phyloP scores from a whole-genome alignment of 2,888 invertebrate species.

The Vandiemenella viatica region DNA sequence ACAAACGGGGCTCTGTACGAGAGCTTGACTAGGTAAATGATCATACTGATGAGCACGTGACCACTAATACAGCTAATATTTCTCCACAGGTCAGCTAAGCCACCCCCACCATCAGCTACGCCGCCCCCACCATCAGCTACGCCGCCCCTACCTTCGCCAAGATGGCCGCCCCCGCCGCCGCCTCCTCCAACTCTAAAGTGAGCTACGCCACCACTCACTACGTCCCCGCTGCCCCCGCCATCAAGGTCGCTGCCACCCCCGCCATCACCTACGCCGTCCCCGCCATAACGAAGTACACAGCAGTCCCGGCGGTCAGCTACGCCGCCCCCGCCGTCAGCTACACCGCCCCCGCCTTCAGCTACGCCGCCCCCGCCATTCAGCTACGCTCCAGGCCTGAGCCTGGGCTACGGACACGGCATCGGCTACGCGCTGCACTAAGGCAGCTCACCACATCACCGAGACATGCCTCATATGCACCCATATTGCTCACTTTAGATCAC shows the following conservation, averaged over 20 bases:
- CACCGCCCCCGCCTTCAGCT: slow-evolving; percentile 36
- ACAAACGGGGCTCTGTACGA: too few relatives aligned
- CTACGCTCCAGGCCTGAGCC: too few relatives aligned
- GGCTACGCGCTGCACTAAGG: too few relatives aligned
- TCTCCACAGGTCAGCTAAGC: too few relatives aligned
- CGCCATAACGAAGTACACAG: background rate
- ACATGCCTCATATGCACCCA: too few relatives aligned
- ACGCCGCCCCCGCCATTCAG: slow-evolving; percentile 9
- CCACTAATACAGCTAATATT: too few relatives aligned
- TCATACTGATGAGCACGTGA: too few relatives aligned
- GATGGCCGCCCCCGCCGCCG: background rate
- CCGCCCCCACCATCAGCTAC: background rate
- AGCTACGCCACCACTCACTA: background rate
- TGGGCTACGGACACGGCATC: too few relatives aligned
- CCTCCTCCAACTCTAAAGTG: background rate
- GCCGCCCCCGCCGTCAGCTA: slow-evolving; percentile 24
- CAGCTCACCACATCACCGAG: too few relatives aligned
- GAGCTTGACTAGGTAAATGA: too few relatives aligned
- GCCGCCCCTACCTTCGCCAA: background rate
- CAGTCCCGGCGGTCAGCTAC: slow-evolving; percentile 29
- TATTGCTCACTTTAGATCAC: too few relatives aligned
- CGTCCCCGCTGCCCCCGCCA: background rate
- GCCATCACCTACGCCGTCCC: background rate
- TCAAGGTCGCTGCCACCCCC: background rate
- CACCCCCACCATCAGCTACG: too few relatives aligned